Percentiles rank a stretch among this genome's conserved stretches.
phyloP scores from a whole-genome alignment of 92 coral and sea anemone species.

The Palythoa grandiflora region DNA sequence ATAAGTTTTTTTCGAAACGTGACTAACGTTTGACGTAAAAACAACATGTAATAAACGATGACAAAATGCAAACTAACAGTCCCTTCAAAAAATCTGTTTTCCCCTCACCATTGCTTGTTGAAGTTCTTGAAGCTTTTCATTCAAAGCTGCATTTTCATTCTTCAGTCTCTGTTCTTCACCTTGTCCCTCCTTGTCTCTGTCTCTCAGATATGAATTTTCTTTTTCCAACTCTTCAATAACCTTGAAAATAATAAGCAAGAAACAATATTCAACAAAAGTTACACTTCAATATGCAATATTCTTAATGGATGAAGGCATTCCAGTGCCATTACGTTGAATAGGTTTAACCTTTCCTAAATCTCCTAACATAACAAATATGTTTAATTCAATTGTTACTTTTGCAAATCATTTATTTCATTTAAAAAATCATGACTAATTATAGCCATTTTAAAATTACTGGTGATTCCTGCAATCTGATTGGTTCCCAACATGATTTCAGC shows the following conservation, averaged over 20 bases:
- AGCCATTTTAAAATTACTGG: no score
- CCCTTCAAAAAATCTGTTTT: no score
- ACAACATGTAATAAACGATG: no score
- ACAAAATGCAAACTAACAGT: no score
- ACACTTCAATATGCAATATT: not conserved
- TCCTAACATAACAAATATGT: no score
- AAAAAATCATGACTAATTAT: no score
- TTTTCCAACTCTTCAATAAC: conserved; percentile 19
- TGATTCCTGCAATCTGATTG: no score
- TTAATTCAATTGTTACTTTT: no score
- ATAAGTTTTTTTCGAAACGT: no score
- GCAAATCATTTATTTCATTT: no score
- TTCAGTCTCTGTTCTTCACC: not conserved
- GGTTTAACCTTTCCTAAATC: not conserved
- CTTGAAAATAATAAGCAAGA: not conserved
- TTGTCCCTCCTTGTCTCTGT: not conserved
- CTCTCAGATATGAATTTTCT: conserved; percentile 11
- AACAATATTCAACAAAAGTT: not conserved
- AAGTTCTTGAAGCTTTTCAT: conserved; percentile 13
- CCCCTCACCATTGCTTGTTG: conserved; percentile 21
- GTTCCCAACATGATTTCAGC: no score
- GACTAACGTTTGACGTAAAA: no score
- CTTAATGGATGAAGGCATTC: not conserved
- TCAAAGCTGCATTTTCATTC: conserved; percentile 13
- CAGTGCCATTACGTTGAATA: not conserved